A percentile compares a stretch with the other conserved stretches of the same genome.
Conservation (phyloP, 1,140 invertebrate species). For the Aphidius gifuensis region DNA sequence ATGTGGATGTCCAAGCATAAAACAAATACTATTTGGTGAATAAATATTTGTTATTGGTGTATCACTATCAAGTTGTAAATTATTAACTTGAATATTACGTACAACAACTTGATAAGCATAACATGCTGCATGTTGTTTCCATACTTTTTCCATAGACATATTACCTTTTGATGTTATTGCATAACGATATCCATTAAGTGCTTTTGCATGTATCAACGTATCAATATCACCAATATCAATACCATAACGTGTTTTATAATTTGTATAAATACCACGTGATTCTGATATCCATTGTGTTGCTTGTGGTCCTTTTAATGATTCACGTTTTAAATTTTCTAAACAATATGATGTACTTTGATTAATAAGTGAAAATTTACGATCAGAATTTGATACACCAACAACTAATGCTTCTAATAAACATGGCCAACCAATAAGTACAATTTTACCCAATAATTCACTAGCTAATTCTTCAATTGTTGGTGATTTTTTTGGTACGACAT, state of each 20-base stretch:
- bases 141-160: constrained; percentile 69
- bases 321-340: constrained; percentile 16
- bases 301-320: constrained; percentile 10
- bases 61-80: constrained; percentile 42
- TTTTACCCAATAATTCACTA: constrained; percentile 66
- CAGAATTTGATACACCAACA: constrained; percentile 32
- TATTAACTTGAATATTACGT: constrained; percentile 59
- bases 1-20: constrained; percentile 74
- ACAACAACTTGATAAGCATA: constrained; percentile 73
- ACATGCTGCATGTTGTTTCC: constrained; percentile 55
- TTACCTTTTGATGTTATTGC: constrained; percentile 55
- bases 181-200: constrained; percentile 67
- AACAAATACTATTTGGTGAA: constrained; percentile 63
- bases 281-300: constrained; percentile 10
- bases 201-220: constrained; percentile 70
- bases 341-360: constrained; percentile 13
- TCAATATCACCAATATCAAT: constrained; percentile 73
- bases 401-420: constrained; percentile 72
- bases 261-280: constrained; percentile 40
- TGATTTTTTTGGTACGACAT: constrained; percentile 52
- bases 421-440: constrained; percentile 83
- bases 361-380: constrained; percentile 28
- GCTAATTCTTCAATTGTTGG: constrained; percentile 55
- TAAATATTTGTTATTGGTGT: constrained; percentile 71
- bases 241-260: constrained; percentile 64